phyloP scores from a whole-genome alignment of 2,888 invertebrate genomes.

The Eupithecia exiguata region DNA sequence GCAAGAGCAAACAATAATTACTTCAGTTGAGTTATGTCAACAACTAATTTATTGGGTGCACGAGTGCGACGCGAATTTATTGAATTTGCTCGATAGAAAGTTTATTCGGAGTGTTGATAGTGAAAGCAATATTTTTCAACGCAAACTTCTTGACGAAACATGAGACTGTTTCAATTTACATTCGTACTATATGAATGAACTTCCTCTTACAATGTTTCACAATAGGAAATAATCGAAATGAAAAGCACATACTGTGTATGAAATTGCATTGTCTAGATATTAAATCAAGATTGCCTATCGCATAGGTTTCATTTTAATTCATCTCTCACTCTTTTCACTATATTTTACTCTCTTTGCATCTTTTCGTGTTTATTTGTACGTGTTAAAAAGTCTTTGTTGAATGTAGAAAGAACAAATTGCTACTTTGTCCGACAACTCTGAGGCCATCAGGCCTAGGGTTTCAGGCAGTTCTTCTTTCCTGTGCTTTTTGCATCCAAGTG shows the following conservation, averaged over 20 bases:
- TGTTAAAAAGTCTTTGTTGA: neutral
- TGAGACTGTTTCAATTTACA: neutral
- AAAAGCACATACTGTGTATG: neutral
- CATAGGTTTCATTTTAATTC: neutral
- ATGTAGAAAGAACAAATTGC: neutral
- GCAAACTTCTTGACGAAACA: slow-evolving; percentile 17
- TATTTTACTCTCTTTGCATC: neutral
- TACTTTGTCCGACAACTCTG: neutral
- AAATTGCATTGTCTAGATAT: neutral
- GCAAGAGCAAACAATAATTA: slow-evolving; percentile 28
- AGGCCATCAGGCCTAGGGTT: neutral
- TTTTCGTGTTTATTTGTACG: neutral
- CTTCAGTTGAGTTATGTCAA: slow-evolving; percentile 23
- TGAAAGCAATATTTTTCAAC: slow-evolving; percentile 57
- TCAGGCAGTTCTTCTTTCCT: neutral
- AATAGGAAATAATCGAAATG: neutral
- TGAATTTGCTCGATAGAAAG: slow-evolving; percentile 61
- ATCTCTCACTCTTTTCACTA: neutral
- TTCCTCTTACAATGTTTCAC: neutral
- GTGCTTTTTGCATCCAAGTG: neutral
- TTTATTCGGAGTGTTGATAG: slow-evolving; percentile 48
- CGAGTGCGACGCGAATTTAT: slow-evolving; percentile 54
- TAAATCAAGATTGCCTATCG: too few relatives aligned
- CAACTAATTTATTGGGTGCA: slow-evolving; percentile 31
- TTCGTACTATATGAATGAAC: neutral